phyloP scores from a whole-genome alignment of 2,113 vertebrate genomes.

The Notarius lentiginosus region DNA sequence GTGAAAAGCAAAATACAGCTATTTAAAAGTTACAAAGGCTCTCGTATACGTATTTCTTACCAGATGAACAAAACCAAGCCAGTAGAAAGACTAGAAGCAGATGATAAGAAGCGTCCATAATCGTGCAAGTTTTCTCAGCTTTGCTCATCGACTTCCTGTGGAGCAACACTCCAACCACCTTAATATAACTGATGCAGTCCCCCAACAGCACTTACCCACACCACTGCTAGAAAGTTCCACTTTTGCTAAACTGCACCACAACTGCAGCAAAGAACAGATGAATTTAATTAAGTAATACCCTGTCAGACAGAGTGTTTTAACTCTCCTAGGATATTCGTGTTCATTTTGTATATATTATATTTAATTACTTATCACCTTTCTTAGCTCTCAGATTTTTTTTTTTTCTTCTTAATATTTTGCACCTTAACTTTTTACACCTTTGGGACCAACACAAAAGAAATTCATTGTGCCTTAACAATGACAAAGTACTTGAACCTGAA shows the following conservation, averaged over 20 bases:
- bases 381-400: no score
- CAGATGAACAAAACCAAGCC: constrained; percentile 37
- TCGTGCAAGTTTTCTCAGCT: constrained; percentile 26
- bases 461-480: no score
- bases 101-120: constrained; percentile 46
- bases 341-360: no score
- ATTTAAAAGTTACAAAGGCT: not conserved
- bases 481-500: no score
- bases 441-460: no score
- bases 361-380: no score
- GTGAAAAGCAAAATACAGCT: not conserved
- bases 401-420: no score
- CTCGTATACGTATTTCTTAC: constrained; percentile 46
- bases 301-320: not conserved
- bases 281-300: not conserved
- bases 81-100: constrained; percentile 42
- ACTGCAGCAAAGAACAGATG: not conserved
- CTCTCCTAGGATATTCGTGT: not conserved
- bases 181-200: constrained; percentile 11
- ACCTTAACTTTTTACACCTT: no score
- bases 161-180: constrained; percentile 57
- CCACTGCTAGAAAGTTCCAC: not conserved
- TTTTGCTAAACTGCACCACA: not conserved
- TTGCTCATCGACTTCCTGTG: constrained; percentile 53
- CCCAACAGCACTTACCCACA: constrained; percentile 4